These are phyloP conservation scores for Emesis furor DNA, from an alignment of 2,888 invertebrate species.

Conservation along the genomic window DNA sequence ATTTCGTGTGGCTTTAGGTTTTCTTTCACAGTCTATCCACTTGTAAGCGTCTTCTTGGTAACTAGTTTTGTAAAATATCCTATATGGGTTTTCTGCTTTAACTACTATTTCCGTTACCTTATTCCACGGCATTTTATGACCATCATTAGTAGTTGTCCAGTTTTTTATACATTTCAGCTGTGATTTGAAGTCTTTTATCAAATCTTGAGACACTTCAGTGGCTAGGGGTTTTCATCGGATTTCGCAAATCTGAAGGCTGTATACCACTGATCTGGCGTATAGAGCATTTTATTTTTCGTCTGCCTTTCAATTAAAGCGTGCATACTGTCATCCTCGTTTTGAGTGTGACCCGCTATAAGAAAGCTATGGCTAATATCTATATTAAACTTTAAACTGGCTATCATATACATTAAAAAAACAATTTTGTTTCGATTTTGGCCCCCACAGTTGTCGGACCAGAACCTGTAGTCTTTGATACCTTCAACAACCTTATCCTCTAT, in stretches of 20 bases:
- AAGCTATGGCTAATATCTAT: no score
- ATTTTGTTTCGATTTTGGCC: no score
- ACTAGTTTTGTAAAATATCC: slow-evolving; percentile 9
- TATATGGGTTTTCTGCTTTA: slow-evolving; percentile 32
- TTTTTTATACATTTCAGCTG: slow-evolving; percentile 23
- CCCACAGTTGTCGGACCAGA: no score
- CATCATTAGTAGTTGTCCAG: slow-evolving; percentile 19
- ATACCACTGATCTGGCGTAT: slow-evolving; percentile 43
- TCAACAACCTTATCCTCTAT: no score
- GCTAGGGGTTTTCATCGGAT: slow-evolving; percentile 41
- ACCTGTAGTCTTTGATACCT: no score
- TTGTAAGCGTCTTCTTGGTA: neutral
- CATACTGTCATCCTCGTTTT: no score
- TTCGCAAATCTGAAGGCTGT: slow-evolving; percentile 39
- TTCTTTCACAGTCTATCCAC: neutral
- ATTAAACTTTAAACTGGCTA: no score
- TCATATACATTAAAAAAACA: no score
- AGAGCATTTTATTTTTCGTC: neutral
- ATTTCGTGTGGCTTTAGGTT: slow-evolving; percentile 3
- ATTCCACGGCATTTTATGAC: slow-evolving; percentile 37
- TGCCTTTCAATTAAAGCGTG: no score
- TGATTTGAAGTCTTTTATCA: slow-evolving; percentile 27
- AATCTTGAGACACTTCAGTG: slow-evolving; percentile 36
- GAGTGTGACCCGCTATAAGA: no score
- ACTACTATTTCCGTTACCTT: slow-evolving; percentile 34